Base-by-base conservation (phyloP, 1,140 invertebrate genomes). In the Drosophila malerkotliana region DNA sequence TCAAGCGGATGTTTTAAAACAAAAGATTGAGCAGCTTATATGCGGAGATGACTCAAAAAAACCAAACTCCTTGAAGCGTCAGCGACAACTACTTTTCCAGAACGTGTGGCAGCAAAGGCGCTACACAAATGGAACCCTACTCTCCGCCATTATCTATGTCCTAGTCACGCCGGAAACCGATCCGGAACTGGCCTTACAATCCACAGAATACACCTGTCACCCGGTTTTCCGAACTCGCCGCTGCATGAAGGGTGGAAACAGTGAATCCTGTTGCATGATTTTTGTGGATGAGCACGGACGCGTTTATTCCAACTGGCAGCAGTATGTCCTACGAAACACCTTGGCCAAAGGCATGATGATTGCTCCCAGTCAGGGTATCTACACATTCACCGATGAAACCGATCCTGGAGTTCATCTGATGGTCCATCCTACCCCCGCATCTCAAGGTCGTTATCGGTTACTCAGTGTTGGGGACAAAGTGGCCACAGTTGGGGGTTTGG, bases 71-170 rank as follows among this genome's bases (percentile, higher is more conserved):
- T 21, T 91, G 5, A 55, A 54, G 3, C 75, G 62, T 14, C 72
- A 73, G 39, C 79, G 82, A 1, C 18, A 77, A 1, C 55, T 59
- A 32, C 47, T 91, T 0, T 91, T 91, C 12, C 28, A 75, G 4
- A 91, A 90, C 51, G 72, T 91, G 32, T 91, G 90, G 90, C 37
- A 61, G 24, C 90, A 91, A 34, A 55, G 90, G 18, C 74, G 75
- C 10, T 88, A 73, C 24, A 91, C 90, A 9, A 91, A 91, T 56
- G 59, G 82, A 9, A 78, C 64, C 1, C 49, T 91, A 2, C 74
- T 91, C 2, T 90, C 90, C 3, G 48, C 90, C 8, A 91, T 91
- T 9, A 79, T 91, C 34, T 91, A 90, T 59, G 79, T 91, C 66
- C 76, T 91, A 51, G 90, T 91, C 51, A 78, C 75, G 10, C 9